Evolutionary conservation across 2,113 vertebrate species (phyloP).

Genomic region (Datnioides undecimradiatus): DNA sequence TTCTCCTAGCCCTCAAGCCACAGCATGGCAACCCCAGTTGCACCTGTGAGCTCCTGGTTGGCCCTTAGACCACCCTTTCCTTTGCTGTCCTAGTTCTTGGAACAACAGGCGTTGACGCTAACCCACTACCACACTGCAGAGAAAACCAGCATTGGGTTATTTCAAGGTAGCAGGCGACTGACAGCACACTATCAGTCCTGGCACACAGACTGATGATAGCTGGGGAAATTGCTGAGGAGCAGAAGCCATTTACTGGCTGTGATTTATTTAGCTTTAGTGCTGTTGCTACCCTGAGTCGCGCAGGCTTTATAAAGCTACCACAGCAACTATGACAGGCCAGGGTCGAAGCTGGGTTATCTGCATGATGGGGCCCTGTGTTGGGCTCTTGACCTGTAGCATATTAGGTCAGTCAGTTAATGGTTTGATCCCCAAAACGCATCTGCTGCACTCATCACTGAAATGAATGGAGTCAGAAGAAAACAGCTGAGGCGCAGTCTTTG

Average conservation of each 20-base stretch:
- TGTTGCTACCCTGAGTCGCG: conserved; percentile 59
- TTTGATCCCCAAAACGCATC: conserved; percentile 15
- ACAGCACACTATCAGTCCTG: conserved; percentile 62
- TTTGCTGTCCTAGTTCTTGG: neutral
- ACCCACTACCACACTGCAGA: conserved; percentile 11
- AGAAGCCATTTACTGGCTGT: conserved; percentile 63
- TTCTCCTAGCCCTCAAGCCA: conserved; percentile 18
- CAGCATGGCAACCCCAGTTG: conserved; percentile 22
- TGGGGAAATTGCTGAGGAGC: conserved; percentile 68
- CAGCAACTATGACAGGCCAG: conserved; percentile 34
- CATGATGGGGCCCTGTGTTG: conserved; percentile 17
- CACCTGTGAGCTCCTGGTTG: conserved; percentile 53
- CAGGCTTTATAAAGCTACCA: conserved; percentile 43
- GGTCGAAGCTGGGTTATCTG: conserved; percentile 23
- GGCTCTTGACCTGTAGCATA: conserved; percentile 5
- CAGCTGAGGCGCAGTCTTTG: neutral
- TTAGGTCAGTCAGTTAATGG: conserved; percentile 26
- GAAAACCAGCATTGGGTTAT: neutral
- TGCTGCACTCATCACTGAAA: neutral
- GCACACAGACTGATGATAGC: conserved; percentile 61
- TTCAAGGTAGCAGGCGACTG: conserved; percentile 40
- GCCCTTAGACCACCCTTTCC: conserved; percentile 30
- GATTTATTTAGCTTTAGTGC: conserved; percentile 64
- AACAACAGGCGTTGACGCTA: conserved; percentile 12
- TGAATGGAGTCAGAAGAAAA: neutral